Conservation (phyloP, 2,797 vertebrate species). For the Streptopelia turtur region DNA sequence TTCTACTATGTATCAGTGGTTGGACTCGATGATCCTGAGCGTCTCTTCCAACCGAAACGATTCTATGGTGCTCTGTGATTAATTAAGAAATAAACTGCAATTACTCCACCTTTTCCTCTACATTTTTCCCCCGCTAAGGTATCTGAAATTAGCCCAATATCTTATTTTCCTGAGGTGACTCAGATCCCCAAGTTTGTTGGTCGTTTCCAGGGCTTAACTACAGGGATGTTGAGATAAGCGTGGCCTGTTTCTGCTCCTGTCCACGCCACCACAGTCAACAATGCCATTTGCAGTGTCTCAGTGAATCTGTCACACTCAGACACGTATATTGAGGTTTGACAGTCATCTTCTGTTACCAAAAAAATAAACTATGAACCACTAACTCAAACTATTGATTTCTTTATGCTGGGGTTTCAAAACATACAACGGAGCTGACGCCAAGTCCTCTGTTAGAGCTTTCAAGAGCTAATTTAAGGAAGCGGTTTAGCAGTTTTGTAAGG, state of each 20-base stretch:
- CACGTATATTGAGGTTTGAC: neutral
- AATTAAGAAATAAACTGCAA: neutral
- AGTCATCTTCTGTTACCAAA: neutral
- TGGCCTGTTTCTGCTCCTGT: neutral
- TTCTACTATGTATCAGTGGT: neutral
- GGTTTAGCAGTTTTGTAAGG: neutral
- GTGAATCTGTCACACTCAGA: neutral
- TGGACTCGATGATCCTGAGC: no score
- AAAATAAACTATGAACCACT: neutral
- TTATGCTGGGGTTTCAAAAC: neutral
- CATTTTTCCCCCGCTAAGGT: fast-evolving
- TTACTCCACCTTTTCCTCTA: neutral
- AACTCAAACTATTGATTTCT: neutral
- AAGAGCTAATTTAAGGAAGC: neutral
- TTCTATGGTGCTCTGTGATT: neutral
- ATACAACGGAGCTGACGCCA: neutral
- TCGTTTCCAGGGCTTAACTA: neutral
- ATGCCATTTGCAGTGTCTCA: neutral
- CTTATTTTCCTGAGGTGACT: neutral
- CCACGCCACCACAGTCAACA: no score
- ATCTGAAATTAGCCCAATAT: neutral
- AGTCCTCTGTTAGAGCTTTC: neutral
- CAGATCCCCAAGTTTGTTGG: neutral
- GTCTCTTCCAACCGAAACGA: no score
- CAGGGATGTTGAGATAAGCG: neutral